A percentile compares a stretch with the other conserved stretches of the same genome.
Evolutionary conservation across 2,113 vertebrate species (phyloP).

Genomic region (Rhegmatorhina hoffmannsi): DNA sequence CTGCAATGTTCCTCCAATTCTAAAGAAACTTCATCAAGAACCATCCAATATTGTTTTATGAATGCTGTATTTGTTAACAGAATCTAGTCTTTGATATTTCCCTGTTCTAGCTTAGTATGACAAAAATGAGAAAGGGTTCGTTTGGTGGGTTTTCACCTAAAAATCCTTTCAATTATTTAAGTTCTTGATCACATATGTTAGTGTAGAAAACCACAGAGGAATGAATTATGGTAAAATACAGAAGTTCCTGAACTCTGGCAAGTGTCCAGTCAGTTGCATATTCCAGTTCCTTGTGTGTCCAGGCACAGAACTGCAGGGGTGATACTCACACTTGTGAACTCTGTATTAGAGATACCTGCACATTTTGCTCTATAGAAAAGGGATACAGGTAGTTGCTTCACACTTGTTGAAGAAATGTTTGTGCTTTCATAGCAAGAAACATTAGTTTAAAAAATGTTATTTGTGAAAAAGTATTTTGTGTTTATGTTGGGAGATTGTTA

Average conservation of each 20-base stretch:
- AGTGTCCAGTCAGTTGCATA: not conserved
- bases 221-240: not conserved
- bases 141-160: not conserved
- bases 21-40: not conserved
- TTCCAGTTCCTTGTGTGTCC: not conserved
- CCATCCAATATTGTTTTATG: not conserved
- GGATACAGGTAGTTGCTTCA: not conserved
- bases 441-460: not conserved
- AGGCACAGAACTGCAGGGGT: not conserved
- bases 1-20: not conserved
- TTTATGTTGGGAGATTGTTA: not conserved
- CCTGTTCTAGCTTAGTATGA: not conserved
- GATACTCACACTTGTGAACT: not conserved
- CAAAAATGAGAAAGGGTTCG: not conserved
- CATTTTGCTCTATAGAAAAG: not conserved
- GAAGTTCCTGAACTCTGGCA: not conserved
- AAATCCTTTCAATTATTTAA: not conserved
- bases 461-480: not conserved
- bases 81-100: not conserved
- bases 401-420: not conserved
- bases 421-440: not conserved
- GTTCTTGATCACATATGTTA: not conserved
- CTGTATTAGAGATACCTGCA: not conserved
- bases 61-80: not conserved
- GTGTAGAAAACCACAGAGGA: not conserved